These are phyloP conservation scores for Helicoverpa zea DNA, from an alignment of 1,140 invertebrate species.

Conservation along the genomic window DNA sequence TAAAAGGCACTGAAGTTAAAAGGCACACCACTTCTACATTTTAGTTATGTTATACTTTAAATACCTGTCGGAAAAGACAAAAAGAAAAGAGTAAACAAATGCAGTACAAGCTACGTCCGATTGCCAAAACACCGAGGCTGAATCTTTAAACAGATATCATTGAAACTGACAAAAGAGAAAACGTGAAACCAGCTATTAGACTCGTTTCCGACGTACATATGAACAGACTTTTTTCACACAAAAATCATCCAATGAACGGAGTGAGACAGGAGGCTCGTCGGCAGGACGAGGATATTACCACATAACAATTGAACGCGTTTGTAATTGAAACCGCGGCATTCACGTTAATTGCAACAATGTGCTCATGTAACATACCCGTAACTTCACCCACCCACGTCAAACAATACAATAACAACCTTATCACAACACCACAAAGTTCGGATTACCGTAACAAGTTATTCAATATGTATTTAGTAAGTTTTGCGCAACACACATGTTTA, in stretches of 20 bases:
- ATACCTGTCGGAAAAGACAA: too few relatives aligned
- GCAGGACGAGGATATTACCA: conserved; percentile 43
- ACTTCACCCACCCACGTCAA: conserved; percentile 25
- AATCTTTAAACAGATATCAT: neutral
- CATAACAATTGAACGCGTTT: conserved; percentile 31
- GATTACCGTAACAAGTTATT: neutral
- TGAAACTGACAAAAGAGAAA: conserved; percentile 15
- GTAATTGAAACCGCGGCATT: conserved; percentile 44
- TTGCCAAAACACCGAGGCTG: neutral
- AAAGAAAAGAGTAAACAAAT: too few relatives aligned
- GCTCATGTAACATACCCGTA: conserved; percentile 47
- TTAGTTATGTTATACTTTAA: too few relatives aligned
- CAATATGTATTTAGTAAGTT: conserved; percentile 50
- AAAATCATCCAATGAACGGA: conserved; percentile 6
- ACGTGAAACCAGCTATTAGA: neutral
- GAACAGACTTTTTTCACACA: conserved; percentile 10
- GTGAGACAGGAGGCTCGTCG: conserved; percentile 36
- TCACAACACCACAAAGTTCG: neutral
- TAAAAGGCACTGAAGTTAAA: too few relatives aligned
- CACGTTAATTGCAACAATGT: conserved; percentile 44
- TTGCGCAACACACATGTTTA: conserved; percentile 49
- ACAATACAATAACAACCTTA: conserved; percentile 23
- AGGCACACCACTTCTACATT: too few relatives aligned
- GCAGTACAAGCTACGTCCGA: too few relatives aligned
- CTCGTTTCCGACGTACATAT: neutral